These are phyloP conservation scores for Scaeva pyrastri DNA, from an alignment of 2,888 invertebrate genomes.

Conservation along the genomic window DNA sequence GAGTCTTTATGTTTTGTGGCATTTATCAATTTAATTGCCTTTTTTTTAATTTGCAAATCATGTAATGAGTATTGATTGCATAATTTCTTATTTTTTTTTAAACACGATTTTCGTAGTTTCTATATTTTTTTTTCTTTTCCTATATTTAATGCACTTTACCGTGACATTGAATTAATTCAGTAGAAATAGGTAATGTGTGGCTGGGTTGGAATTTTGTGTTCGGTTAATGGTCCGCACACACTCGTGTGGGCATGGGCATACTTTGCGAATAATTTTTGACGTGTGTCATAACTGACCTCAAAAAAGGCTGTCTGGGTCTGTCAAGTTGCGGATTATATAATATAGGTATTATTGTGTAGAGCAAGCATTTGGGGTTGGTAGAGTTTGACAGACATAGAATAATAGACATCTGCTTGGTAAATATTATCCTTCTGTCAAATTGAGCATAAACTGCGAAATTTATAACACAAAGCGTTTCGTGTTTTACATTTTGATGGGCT, in stretches of 20 bases:
- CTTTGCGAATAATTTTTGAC: constrained; percentile 23
- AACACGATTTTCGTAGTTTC: constrained; percentile 2
- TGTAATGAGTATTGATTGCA: constrained; percentile 65
- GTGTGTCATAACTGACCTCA: constrained; percentile 35
- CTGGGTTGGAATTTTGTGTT: constrained; percentile 14
- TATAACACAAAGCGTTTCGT: too few species aligned
- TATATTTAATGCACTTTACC: constrained; percentile 27
- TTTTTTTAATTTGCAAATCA: constrained; percentile 29
- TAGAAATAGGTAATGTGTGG: constrained; percentile 5
- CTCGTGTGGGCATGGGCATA: neutral
- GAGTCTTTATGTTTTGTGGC: neutral
- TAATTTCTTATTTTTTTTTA: constrained; percentile 29
- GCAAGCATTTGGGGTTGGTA: neutral
- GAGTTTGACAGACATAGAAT: neutral
- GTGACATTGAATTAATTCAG: constrained; percentile 43
- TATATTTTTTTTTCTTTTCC: constrained; percentile 17
- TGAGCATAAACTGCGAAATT: neutral
- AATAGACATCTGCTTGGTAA: neutral
- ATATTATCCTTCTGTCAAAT: neutral
- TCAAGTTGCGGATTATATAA: constrained; percentile 44
- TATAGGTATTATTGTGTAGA: constrained; percentile 1
- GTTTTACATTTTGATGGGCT: neutral
- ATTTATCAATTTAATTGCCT: neutral
- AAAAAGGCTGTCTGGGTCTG: constrained; percentile 17
- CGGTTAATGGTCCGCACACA: too few species aligned